Evolutionary conservation across 2,797 vertebrate species (phyloP).

Genomic region (Cirrhinus molitorella): DNA sequence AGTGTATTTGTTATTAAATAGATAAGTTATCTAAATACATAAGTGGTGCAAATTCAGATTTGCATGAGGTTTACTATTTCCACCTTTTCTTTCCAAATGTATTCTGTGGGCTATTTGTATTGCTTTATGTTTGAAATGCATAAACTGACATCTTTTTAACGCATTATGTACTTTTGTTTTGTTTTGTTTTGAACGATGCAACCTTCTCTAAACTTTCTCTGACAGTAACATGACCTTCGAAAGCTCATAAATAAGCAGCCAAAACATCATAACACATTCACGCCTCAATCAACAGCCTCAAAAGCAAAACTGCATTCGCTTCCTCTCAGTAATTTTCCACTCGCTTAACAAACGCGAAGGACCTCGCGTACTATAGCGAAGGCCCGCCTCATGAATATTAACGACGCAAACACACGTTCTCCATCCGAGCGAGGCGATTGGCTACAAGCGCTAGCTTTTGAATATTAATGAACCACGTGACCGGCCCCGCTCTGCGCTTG

Average conservation of each 20-base stretch:
- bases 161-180: background rate
- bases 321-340: constrained; percentile 62
- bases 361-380: constrained; percentile 14
- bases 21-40: too few species aligned
- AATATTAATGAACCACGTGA: background rate
- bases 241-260: background rate
- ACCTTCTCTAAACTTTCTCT: background rate
- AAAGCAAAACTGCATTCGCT: background rate
- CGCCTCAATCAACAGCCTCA: background rate
- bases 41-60: too few species aligned
- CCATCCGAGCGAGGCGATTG: background rate
- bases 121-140: too few species aligned
- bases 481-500: background rate
- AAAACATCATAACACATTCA: background rate
- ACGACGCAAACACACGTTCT: background rate
- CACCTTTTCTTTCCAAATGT: too few species aligned
- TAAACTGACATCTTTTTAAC: too few species aligned
- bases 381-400: background rate
- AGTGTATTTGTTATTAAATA: too few species aligned
- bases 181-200: background rate
- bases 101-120: too few species aligned
- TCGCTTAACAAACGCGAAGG: background rate
- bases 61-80: too few species aligned
- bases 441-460: background rate
- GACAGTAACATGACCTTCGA: background rate